phyloP scores from a whole-genome alignment of 2,113 vertebrate genomes.

The Pelvicachromis taeniatus region DNA sequence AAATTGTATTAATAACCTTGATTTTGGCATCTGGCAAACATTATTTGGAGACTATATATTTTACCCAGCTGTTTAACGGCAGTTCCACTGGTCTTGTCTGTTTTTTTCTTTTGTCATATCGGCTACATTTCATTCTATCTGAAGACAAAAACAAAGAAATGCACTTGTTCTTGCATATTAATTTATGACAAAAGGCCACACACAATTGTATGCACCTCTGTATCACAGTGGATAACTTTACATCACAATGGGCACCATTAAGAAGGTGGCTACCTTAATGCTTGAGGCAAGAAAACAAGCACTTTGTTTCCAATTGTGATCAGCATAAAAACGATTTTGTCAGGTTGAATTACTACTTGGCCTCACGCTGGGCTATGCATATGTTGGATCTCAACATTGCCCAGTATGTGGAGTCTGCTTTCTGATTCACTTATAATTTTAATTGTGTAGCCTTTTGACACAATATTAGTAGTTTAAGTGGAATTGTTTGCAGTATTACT shows the following conservation, averaged over 20 bases:
- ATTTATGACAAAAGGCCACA: background rate
- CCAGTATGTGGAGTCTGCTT: background rate
- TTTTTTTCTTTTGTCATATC: background rate
- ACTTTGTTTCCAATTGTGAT: conserved; percentile 11
- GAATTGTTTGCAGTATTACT: background rate
- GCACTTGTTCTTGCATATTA: background rate
- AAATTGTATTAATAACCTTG: background rate
- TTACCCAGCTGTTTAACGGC: background rate
- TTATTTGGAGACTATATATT: background rate
- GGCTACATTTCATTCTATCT: background rate
- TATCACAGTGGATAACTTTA: conserved; percentile 18
- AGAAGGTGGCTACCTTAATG: conserved; percentile 12
- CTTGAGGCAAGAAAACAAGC: conserved; percentile 7
- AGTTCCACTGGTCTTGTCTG: background rate
- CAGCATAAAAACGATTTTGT: background rate
- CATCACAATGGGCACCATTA: conserved; percentile 24
- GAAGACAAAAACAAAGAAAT: conserved; percentile 15
- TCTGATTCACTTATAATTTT: background rate
- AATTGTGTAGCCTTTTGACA: background rate
- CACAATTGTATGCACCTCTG: background rate
- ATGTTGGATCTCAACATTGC: background rate
- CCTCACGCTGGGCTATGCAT: background rate
- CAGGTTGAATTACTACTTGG: background rate
- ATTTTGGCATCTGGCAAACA: background rate
- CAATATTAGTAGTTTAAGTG: background rate